phyloP scores from a whole-genome alignment of 1,140 invertebrate species.

The Platorchestia sp. region DNA sequence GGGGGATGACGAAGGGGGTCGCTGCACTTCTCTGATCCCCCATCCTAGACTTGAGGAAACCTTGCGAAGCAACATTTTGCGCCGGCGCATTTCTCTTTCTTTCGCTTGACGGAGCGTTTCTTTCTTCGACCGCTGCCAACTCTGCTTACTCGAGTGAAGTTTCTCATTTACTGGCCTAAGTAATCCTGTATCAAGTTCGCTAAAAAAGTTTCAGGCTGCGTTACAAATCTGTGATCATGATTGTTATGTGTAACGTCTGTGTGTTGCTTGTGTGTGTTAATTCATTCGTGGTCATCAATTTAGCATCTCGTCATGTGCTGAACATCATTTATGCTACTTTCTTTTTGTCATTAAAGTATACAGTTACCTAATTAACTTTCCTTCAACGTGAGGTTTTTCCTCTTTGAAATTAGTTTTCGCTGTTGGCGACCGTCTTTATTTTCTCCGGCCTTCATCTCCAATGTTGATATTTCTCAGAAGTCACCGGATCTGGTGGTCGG shows the following conservation, averaged over 20 bases:
- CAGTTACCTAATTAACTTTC: background rate
- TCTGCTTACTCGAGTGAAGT: background rate
- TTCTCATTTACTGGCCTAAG: background rate
- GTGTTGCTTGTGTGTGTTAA: background rate
- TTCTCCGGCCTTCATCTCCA: background rate
- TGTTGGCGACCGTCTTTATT: background rate
- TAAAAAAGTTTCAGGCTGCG: background rate
- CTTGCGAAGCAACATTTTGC: constrained; percentile 47
- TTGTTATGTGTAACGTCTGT: background rate
- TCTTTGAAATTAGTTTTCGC: background rate
- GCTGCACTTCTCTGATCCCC: constrained; percentile 12
- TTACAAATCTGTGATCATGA: background rate
- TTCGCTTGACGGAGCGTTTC: background rate
- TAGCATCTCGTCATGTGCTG: background rate
- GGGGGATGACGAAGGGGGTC: constrained; percentile 54
- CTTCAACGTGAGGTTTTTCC: background rate
- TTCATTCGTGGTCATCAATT: background rate
- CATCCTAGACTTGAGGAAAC: constrained; percentile 50
- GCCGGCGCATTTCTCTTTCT: constrained; percentile 40
- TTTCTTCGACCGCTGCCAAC: constrained; percentile 14
- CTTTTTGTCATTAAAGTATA: background rate
- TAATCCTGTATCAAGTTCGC: background rate
- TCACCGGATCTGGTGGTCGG: background rate
- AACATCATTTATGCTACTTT: background rate
- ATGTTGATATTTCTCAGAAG: background rate